These are phyloP conservation scores for Trissolcus japonicus DNA, from an alignment of 2,888 invertebrate genomes.

Conservation along the genomic window DNA sequence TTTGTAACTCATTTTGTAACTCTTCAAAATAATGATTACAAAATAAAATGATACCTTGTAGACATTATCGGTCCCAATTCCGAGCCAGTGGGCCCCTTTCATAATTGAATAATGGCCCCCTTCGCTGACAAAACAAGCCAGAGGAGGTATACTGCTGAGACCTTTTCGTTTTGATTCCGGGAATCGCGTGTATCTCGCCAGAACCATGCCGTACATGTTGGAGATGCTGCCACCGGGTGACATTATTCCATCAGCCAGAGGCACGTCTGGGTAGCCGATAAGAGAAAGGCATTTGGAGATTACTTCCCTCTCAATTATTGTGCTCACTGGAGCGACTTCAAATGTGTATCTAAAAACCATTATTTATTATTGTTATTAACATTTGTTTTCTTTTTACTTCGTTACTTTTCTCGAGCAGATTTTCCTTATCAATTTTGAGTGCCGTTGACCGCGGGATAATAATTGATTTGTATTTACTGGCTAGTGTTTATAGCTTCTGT, in stretches of 20 bases:
- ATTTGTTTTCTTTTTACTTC: too few species aligned
- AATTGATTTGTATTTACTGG: constrained; percentile 79
- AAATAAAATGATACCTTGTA: constrained; percentile 63
- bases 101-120: constrained; percentile 90
- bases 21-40: constrained; percentile 1
- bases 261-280: constrained; percentile 79
- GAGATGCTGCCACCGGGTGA: constrained; percentile 88
- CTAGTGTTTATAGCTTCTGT: constrained; percentile 89
- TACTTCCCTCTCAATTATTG: constrained; percentile 84
- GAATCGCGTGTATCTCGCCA: constrained; percentile 83
- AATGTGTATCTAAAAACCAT: constrained; percentile 82
- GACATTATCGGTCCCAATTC: constrained; percentile 87
- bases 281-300: constrained; percentile 79
- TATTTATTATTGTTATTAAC: too few species aligned
- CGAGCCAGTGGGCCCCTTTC: constrained; percentile 89
- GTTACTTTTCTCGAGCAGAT: too few species aligned
- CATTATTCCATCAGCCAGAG: constrained; percentile 85
- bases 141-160: constrained; percentile 79
- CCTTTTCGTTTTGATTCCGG: constrained; percentile 85
- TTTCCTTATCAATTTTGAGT: not conserved
- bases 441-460: not conserved
- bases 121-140: constrained; percentile 86
- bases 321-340: constrained; percentile 89
- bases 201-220: constrained; percentile 86
- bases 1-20: not conserved